These are phyloP conservation scores for Polypterus bichir DNA, from an alignment of 2,113 vertebrate species.

Conservation along the genomic window DNA sequence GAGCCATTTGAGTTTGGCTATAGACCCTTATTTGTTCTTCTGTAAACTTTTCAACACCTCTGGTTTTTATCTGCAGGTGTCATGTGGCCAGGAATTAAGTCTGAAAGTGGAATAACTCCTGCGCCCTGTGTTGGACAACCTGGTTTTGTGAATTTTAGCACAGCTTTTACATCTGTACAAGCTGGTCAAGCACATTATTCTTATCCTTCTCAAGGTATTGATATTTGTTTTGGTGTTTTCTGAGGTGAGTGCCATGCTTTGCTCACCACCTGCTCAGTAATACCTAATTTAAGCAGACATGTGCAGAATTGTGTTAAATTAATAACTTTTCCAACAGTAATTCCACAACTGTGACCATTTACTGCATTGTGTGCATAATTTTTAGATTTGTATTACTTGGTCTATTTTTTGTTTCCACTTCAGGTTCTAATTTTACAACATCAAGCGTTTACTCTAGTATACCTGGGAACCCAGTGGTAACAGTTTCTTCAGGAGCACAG, in stretches of 20 bases:
- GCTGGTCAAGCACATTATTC: constrained; percentile 89
- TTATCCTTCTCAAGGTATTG: constrained; percentile 90
- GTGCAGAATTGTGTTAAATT: constrained; percentile 21
- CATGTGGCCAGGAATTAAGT: constrained; percentile 98
- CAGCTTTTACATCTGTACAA: constrained; percentile 85
- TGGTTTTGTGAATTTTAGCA: constrained; percentile 93
- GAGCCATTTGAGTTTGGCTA: too few relatives aligned
- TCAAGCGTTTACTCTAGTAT: constrained; percentile 57
- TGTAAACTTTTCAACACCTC: too few relatives aligned
- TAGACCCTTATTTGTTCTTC: too few relatives aligned
- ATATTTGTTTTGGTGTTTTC: constrained; percentile 45
- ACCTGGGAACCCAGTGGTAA: constrained; percentile 17
- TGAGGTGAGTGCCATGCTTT: too few relatives aligned
- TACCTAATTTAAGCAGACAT: constrained; percentile 32
- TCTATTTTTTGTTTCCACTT: neutral
- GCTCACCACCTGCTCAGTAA: constrained; percentile 27
- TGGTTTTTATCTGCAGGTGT: constrained; percentile 52
- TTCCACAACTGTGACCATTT: constrained; percentile 14
- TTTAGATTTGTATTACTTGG: constrained; percentile 17
- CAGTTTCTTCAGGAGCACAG: too few relatives aligned
- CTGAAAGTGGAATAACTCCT: constrained; percentile 89
- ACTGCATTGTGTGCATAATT: constrained; percentile 14
- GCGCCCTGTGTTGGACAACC: constrained; percentile 85
- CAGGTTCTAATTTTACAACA: constrained; percentile 59
- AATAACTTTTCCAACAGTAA: constrained; percentile 15